Percentiles rank a stretch among this genome's conserved stretches.
Evolutionary conservation across 64 coral and sea anemone species (phyloP).

Genomic region (Porites australiensis): DNA sequence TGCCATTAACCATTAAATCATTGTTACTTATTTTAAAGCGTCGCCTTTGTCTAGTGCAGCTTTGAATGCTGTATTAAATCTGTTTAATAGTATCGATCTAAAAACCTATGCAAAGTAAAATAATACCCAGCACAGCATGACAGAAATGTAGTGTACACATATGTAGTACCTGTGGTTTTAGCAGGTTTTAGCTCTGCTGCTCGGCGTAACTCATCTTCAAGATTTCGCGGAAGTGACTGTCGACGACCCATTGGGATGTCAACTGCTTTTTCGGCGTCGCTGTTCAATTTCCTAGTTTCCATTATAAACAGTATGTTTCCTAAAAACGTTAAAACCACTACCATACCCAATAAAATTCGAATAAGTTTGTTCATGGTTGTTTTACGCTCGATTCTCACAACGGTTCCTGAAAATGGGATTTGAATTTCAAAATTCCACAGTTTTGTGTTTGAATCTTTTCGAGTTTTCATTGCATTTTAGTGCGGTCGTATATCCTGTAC

Average conservation of each 20-base stretch:
- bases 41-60: no score
- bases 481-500: no score
- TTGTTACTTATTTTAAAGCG: no score
- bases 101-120: no score
- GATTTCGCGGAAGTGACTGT: not conserved
- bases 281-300: slow-evolving; percentile 32
- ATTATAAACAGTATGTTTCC: slow-evolving; percentile 54
- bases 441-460: not conserved
- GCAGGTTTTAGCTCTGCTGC: not conserved
- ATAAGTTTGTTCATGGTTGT: not conserved
- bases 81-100: no score
- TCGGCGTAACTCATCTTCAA: not conserved
- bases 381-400: not conserved
- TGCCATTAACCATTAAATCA: no score
- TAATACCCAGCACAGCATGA: no score
- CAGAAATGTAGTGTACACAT: no score
- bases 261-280: not conserved
- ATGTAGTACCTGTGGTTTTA: not conserved
- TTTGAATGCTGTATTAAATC: no score
- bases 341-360: slow-evolving; percentile 31
- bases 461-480: not conserved
- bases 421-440: not conserved
- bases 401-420: not conserved
- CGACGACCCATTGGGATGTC: not conserved
- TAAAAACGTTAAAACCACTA: slow-evolving; percentile 29